These are phyloP conservation scores for Phoebastria nigripes DNA, from an alignment of 2,797 vertebrate genomes.

Conservation along the genomic window DNA sequence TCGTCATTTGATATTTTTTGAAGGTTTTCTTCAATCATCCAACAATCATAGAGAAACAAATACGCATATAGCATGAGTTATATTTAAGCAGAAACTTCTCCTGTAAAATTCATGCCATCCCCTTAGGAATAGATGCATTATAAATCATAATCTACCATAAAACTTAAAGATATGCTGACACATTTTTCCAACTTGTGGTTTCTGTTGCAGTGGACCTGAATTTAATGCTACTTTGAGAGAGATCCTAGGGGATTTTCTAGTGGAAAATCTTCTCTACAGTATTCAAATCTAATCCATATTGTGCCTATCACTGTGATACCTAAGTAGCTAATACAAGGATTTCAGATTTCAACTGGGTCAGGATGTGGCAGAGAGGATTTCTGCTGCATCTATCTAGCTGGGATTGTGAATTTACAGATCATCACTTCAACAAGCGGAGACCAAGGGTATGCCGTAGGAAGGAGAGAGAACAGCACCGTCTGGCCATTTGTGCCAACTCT, in stretches of 20 bases:
- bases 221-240: constrained; percentile 50
- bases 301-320: not conserved
- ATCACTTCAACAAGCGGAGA: not conserved
- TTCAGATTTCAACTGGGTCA: constrained; percentile 35
- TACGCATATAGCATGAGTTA: not conserved
- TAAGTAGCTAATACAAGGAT: constrained; percentile 36
- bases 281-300: constrained; percentile 57
- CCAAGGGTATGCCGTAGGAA: not conserved
- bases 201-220: constrained; percentile 40
- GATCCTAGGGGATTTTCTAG: constrained; percentile 49
- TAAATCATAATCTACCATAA: constrained; percentile 55
- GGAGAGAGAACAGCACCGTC: not conserved
- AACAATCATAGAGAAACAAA: not conserved
- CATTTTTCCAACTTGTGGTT: constrained; percentile 53
- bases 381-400: not conserved
- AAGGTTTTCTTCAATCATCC: not conserved
- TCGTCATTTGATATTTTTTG: not conserved
- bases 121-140: constrained; percentile 18
- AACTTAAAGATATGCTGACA: constrained; percentile 15
- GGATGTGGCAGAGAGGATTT: not conserved
- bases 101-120: not conserved
- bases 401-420: not conserved
- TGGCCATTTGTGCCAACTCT: not conserved
- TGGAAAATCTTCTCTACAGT: constrained; percentile 40
- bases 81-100: not conserved